Conservation (phyloP, 92 coral and sea anemone genomes). For the Metridium senile region DNA sequence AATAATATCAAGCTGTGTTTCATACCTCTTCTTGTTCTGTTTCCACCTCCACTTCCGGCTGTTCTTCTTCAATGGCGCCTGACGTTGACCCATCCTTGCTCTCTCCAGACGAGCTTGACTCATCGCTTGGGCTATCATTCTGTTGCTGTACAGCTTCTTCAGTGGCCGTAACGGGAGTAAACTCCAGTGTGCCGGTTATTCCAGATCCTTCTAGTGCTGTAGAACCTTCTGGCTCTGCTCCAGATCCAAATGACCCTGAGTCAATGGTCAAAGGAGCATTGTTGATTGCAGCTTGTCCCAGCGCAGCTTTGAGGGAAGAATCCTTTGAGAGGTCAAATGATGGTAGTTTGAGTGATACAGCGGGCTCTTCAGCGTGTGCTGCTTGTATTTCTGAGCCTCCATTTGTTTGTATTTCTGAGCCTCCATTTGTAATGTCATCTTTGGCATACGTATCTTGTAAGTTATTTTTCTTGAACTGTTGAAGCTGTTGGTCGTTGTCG, state of each 20-base stretch:
- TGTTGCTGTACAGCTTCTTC: constrained; percentile 69
- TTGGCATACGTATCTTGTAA: constrained; percentile 30
- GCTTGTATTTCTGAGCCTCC: constrained; percentile 16
- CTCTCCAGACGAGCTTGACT: constrained; percentile 38
- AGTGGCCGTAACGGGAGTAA: constrained; percentile 73
- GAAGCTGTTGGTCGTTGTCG: constrained; percentile 53
- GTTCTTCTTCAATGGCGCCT: constrained; percentile 14
- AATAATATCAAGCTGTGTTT: background rate
- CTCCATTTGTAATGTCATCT: constrained; percentile 46
- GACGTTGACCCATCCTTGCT: constrained; percentile 51
- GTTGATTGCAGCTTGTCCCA: constrained; percentile 57
- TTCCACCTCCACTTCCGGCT: constrained; percentile 32
- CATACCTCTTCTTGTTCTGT: constrained; percentile 29
- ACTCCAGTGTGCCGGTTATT: constrained; percentile 72
- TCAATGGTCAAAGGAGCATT: constrained; percentile 68
- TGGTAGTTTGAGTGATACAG: constrained; percentile 10
- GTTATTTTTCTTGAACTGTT: constrained; percentile 46
- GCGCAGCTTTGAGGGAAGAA: constrained; percentile 68
- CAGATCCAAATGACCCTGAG: constrained; percentile 52
- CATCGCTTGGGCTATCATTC: constrained; percentile 8
- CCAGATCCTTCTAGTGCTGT: constrained; percentile 75
- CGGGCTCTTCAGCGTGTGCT: constrained; percentile 16
- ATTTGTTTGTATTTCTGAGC: constrained; percentile 9
- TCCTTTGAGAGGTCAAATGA: constrained; percentile 50
- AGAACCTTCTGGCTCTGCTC: constrained; percentile 60